Evolutionary conservation across 2,888 invertebrate species (phyloP).

Genomic region (Temnothorax rugatulus): DNA sequence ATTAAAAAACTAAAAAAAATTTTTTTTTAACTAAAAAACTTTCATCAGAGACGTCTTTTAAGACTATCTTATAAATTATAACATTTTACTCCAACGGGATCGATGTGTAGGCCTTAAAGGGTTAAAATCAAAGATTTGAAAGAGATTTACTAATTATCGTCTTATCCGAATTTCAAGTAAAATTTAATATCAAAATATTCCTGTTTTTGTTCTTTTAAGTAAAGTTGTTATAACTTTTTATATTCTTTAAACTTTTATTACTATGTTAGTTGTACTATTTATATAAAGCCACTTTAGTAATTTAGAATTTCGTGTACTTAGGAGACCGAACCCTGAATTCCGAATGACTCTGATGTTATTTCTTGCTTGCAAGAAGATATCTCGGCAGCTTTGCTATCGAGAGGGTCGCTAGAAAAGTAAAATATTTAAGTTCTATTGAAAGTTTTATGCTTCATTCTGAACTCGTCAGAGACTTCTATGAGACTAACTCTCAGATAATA

Average conservation of each 20-base stretch:
- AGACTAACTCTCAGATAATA: conserved; percentile 16
- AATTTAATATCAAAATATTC: not conserved
- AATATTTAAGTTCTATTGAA: conserved; percentile 26
- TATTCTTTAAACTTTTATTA: not conserved
- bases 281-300: not conserved
- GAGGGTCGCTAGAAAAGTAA: not conserved
- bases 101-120: too few relatives aligned
- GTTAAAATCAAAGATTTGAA: not conserved
- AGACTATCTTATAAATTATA: too few relatives aligned
- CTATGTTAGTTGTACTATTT: not conserved
- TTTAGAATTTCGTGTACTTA: not conserved
- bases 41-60: too few relatives aligned
- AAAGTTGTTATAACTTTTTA: not conserved
- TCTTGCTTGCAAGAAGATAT: conserved; percentile 8
- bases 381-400: conserved; percentile 13
- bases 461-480: not conserved
- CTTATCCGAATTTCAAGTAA: not conserved
- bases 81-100: too few relatives aligned
- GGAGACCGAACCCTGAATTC: too few relatives aligned
- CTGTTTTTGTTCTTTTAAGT: not conserved
- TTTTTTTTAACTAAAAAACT: too few relatives aligned
- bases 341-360: not conserved
- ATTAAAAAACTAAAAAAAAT: too few relatives aligned
- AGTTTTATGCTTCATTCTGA: conserved; percentile 22
- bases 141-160: not conserved